Evolutionary conservation across 2,888 invertebrate genomes (phyloP), one percentile per base, ranked within the genome.

Genomic region (Liopterus haemorrhoidalis): DNA sequence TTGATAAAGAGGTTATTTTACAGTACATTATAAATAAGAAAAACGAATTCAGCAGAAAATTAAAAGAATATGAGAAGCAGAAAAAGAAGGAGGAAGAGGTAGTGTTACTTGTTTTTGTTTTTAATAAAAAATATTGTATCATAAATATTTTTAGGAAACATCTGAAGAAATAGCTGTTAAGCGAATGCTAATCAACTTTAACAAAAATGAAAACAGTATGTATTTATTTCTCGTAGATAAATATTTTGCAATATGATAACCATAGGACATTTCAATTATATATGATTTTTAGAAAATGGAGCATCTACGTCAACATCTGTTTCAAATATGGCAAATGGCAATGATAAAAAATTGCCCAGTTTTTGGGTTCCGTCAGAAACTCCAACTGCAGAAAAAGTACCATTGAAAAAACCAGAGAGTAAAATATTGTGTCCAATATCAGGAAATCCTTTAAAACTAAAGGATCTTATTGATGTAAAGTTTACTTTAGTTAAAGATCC

Each of bases 331-430:
- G 71, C 72, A 5, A 72, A 74, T 46, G 85, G 82, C 1, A 78
- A 81, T 59, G 82, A 88, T 46, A 89, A 88, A 62, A 71, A 82
- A 51, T 69, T 96, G 31, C 95, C 96, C 0, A 93, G 93, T 69
- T 97, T 95, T 67, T 97, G 97, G 97, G 77, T 97, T 44, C 97
- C 99, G 1, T 86, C 89, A 1, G 82, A 94, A 64, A 85, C 94
- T 6, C 95, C 95, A 0, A 81, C 86, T 61, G 88, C 92, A 0
- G 70, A 76, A 49, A 63, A 70, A 43, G 71, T 79, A 0, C 82
- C 80, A 59, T 59, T 87, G 0, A 69, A 79, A 45, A 90, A 90
- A 65, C 90, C 91, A n/a, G 82, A 81, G 65, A 66, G 70, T 64
- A 79, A 76, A 42, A 79, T 93, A 21, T 77, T 79, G 36, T 92